Evolutionary conservation across 2,888 invertebrate species (phyloP), one percentile per base, ranked within the genome.

Genomic region (Branchipolynoe longqiensis): DNA sequence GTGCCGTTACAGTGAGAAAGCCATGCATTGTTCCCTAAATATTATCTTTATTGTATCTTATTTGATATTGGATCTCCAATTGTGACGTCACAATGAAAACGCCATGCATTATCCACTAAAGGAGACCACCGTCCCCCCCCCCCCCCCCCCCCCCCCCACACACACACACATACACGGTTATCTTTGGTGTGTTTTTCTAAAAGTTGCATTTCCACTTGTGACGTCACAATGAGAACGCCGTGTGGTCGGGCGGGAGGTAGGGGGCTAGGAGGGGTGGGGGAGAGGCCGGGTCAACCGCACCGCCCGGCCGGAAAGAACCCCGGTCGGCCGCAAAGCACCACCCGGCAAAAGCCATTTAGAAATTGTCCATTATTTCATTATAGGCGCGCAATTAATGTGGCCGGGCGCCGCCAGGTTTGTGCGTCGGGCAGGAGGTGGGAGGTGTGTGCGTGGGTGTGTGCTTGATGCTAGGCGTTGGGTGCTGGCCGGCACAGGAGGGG

Each of bases 311-410:
- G 38, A 69, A 8, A 31, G 69, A 3, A 33, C 36, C 69, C 36
- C 3, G 69, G 69, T 69, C 69, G 25, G 36, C 33, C 12, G 8
- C 69, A 69, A 69, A 18, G 36, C 33, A 36, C 69, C 33, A 38
- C 69, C 69, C 22, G 69, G 36, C 33, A 69, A 56, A 69, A 69
- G 69, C 69, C 69, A 69, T 69, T 69, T 69, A 69, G 69, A 69
- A 69, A 69, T 69, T 69, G 69, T 69, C 69, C 69, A 69, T 69
- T 69, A 69, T 69, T 69, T 69, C 69, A 69, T 69, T 69, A 69
- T 69, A 69, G 69, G 14, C 69, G 69, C 69, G 38, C 69, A 69
- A 69, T 69, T 69, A 69, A 69, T 69, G 69, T 33, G 14, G 38
- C 14, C 69, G 69, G 69, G 69, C n/a, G n/a, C 6, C 38, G 69